Percentiles rank a stretch among this genome's conserved stretches.
These are phyloP conservation scores for Chinchilla lanigera DNA, from an alignment of 2,113 vertebrate genomes.

Conservation along the genomic window DNA sequence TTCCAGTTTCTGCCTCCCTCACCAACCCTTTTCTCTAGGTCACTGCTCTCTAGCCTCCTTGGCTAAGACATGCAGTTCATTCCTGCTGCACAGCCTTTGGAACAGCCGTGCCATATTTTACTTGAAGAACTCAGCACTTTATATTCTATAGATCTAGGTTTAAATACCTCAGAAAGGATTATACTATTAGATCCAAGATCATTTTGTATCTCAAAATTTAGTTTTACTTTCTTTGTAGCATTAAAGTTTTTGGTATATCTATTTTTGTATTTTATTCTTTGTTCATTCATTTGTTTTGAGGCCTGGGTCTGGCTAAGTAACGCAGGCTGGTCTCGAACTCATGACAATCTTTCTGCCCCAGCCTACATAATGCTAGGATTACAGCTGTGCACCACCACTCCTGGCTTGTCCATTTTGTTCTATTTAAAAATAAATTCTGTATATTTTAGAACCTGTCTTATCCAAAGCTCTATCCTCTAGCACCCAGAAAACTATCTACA, in stretches of 20 bases:
- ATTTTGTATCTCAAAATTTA: not conserved
- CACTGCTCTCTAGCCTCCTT: not conserved
- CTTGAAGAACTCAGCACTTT: not conserved
- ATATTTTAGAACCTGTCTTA: not conserved
- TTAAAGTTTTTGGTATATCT: not conserved
- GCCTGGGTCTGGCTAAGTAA: not conserved
- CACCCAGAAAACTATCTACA: not conserved
- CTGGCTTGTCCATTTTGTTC: not conserved
- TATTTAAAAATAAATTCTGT: not conserved
- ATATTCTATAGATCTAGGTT: not conserved
- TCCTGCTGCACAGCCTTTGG: not conserved
- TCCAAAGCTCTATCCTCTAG: not conserved
- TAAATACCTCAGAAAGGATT: not conserved
- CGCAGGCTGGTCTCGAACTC: not conserved
- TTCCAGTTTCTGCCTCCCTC: not conserved
- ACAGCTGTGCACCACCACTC: not conserved
- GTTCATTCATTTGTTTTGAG: not conserved
- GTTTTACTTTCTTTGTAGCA: slow-evolving; percentile 18
- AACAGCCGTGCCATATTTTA: not conserved
- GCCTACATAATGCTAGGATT: not conserved
- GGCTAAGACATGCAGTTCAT: not conserved
- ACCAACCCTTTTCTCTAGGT: not conserved
- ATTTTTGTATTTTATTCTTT: not conserved
- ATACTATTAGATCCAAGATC: not conserved
- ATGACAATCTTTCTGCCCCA: not conserved